Conservation (phyloP, 2,797 vertebrate genomes). For the Synaphobranchus kaupii region DNA sequence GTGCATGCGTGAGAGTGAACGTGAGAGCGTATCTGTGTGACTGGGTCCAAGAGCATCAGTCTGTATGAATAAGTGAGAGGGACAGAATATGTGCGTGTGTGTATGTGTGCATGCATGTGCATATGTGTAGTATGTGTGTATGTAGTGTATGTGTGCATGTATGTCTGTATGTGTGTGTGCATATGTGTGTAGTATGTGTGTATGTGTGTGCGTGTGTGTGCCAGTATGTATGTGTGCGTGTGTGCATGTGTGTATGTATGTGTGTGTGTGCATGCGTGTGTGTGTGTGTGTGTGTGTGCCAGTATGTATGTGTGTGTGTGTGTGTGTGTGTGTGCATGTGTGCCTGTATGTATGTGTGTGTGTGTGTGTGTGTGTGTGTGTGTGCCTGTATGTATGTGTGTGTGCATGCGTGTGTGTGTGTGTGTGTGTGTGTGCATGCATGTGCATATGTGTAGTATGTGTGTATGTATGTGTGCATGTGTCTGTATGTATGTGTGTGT, state of each 20-base stretch:
- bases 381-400: too few relatives aligned
- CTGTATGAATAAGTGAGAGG: too few relatives aligned
- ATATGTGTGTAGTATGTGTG: too few relatives aligned
- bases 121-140: too few relatives aligned
- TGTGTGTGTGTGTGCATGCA: too few relatives aligned
- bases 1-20: neutral
- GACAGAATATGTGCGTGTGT: neutral
- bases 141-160: too few relatives aligned
- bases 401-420: too few relatives aligned
- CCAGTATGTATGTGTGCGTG: neutral
- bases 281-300: neutral
- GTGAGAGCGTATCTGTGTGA: neutral
- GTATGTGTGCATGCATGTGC: neutral
- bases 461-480: neutral
- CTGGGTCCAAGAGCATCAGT: neutral
- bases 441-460: too few relatives aligned
- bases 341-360: too few relatives aligned
- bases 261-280: neutral
- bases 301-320: neutral
- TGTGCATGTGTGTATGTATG: neutral
- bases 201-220: too few relatives aligned
- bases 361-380: too few relatives aligned
- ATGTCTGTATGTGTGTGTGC: too few relatives aligned
- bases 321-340: neutral
- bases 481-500: neutral